Evolutionary conservation across 2,797 vertebrate species (phyloP).

Genomic region (Pipistrellus pygmaeus): DNA sequence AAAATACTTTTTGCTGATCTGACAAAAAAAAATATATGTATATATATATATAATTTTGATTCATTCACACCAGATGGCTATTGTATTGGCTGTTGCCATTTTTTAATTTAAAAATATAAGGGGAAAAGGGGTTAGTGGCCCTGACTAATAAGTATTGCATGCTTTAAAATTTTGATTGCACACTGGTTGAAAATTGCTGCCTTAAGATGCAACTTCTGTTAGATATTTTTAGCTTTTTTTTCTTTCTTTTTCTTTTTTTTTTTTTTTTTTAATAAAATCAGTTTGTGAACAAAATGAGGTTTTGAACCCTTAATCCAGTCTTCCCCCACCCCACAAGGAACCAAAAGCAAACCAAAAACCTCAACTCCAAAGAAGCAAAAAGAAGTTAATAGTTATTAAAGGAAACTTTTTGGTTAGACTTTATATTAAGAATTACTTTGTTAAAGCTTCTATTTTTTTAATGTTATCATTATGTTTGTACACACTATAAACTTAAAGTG

Average conservation of each 20-base stretch:
- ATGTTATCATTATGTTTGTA: slow-evolving; percentile 87
- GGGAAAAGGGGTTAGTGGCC: neutral
- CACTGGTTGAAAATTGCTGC: slow-evolving; percentile 31
- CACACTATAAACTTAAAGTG: slow-evolving; percentile 89
- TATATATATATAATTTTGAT: neutral
- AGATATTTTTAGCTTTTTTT: slow-evolving; percentile 78
- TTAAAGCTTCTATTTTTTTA: slow-evolving; percentile 85
- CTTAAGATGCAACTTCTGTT: slow-evolving; percentile 72
- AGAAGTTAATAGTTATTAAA: slow-evolving; percentile 84
- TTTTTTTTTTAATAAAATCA: slow-evolving; percentile 85
- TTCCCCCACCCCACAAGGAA: neutral
- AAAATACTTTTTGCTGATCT: neutral
- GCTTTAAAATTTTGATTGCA: neutral
- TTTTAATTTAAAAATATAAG: neutral
- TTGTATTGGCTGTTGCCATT: neutral
- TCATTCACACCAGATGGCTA: neutral
- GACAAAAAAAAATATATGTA: neutral
- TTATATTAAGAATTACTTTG: slow-evolving; percentile 75
- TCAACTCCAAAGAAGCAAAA: slow-evolving; percentile 60
- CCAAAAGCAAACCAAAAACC: slow-evolving; percentile 45
- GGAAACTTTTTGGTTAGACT: slow-evolving; percentile 76
- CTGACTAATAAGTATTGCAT: neutral
- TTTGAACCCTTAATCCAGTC: slow-evolving; percentile 66
- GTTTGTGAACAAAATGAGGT: slow-evolving; percentile 86
- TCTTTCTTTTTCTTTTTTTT: slow-evolving; percentile 57